Conservation (phyloP, 2,888 invertebrate genomes). For the Ornithoptera priamus region DNA sequence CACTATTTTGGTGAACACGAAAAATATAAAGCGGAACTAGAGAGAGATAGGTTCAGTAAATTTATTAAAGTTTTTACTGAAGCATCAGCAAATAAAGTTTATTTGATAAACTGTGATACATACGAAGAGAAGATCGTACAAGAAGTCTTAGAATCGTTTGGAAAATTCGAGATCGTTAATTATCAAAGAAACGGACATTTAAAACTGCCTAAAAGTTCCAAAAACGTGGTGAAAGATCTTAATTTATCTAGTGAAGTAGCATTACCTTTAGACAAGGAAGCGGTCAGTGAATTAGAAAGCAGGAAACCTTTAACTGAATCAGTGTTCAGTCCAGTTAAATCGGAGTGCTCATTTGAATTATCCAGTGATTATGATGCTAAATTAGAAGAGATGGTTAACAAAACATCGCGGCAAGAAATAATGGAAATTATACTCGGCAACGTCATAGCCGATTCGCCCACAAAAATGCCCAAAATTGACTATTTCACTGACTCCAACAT, state of each 20-base stretch:
- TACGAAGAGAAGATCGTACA: slow-evolving; percentile 63
- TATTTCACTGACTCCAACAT: slow-evolving; percentile 61
- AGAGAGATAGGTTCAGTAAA: slow-evolving; percentile 52
- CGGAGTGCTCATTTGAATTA: slow-evolving; percentile 70
- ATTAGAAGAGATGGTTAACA: slow-evolving; percentile 70
- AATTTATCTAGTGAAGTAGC: slow-evolving; percentile 57
- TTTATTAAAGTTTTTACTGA: slow-evolving; percentile 54
- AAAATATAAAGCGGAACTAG: slow-evolving; percentile 59
- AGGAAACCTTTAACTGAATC: slow-evolving; percentile 26
- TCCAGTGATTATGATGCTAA: slow-evolving; percentile 69
- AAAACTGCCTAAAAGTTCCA: slow-evolving; percentile 48
- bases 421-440: slow-evolving; percentile 77
- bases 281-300: slow-evolving; percentile 32
- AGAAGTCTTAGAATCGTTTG: slow-evolving; percentile 54
- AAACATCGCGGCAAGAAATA: slow-evolving; percentile 69
- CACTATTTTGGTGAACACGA: slow-evolving; percentile 65
- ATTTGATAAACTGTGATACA: slow-evolving; percentile 64
- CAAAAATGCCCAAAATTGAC: slow-evolving; percentile 63
- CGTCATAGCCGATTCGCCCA: slow-evolving; percentile 47
- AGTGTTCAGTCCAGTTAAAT: slow-evolving; percentile 67
- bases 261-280: slow-evolving; percentile 52
- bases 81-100: slow-evolving; percentile 43
- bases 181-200: slow-evolving; percentile 65
- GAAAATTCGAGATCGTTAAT: slow-evolving; percentile 59
- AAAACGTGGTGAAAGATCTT: slow-evolving; percentile 57